A percentile compares a stretch with the other conserved stretches of the same genome.
Conservation (phyloP, 2,797 vertebrate species). For the Carcharodon carcharias region DNA sequence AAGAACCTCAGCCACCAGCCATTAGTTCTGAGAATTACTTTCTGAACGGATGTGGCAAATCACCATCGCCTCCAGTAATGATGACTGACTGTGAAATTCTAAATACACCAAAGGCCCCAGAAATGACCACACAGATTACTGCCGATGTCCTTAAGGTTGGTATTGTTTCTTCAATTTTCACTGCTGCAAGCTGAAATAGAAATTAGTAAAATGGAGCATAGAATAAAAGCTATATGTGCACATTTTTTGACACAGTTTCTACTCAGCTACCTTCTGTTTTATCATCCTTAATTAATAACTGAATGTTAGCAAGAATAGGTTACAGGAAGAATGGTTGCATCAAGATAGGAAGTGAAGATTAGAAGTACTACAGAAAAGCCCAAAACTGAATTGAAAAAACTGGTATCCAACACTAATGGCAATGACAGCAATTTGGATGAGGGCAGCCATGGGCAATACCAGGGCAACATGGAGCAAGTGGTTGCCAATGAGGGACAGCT, state of each 20-base stretch:
- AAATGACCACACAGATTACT: slow-evolving; percentile 57
- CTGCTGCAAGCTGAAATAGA: background rate
- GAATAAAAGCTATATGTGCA: background rate
- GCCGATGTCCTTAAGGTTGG: slow-evolving; percentile 61
- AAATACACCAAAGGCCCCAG: slow-evolving; percentile 74
- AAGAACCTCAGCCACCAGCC: background rate
- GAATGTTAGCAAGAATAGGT: background rate
- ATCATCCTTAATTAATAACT: background rate
- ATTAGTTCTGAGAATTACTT: background rate
- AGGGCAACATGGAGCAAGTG: no score
- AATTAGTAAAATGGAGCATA: background rate
- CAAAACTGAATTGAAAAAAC: background rate
- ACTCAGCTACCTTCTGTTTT: background rate
- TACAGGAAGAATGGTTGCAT: background rate
- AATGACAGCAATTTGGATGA: no score
- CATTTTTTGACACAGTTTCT: background rate
- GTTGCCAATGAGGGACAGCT: no score
- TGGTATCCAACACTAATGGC: no score
- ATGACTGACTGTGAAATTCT: slow-evolving; percentile 55
- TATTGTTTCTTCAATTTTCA: slow-evolving; percentile 1
- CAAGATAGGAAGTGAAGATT: background rate
- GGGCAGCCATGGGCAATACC: no score
- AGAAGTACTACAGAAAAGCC: background rate
- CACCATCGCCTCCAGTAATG: slow-evolving; percentile 51
- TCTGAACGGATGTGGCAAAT: slow-evolving; percentile 37